These are phyloP conservation scores for Ommatoiulus sabulosus DNA, from an alignment of 2,888 invertebrate genomes.

Conservation along the genomic window DNA sequence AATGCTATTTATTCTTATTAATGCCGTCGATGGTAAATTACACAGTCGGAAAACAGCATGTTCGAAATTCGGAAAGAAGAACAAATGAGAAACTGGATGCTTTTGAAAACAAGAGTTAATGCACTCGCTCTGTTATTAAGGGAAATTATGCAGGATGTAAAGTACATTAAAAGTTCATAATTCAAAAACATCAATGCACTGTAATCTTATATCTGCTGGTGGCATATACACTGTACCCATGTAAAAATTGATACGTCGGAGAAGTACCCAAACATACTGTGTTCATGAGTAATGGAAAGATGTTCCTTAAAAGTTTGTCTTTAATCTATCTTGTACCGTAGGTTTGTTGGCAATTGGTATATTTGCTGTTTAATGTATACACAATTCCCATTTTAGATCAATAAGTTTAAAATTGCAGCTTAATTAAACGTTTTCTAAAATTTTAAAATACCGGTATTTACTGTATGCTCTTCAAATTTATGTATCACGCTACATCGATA, in stretches of 20 bases:
- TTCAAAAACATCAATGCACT: neutral
- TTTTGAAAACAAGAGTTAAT: neutral
- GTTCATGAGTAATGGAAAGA: neutral
- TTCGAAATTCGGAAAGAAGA: neutral
- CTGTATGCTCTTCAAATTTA: too few relatives aligned
- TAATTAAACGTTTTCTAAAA: neutral
- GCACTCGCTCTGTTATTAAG: slow-evolving; percentile 9
- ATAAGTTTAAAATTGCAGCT: neutral
- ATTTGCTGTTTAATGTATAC: neutral
- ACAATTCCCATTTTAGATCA: neutral
- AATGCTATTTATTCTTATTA: slow-evolving; percentile 46
- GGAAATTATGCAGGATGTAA: slow-evolving; percentile 4
- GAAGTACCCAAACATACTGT: neutral
- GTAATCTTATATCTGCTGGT: neutral
- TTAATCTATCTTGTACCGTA: neutral
- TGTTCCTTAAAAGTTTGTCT: neutral
- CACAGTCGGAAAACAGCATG: neutral
- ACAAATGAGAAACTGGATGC: slow-evolving; percentile 37
- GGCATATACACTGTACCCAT: neutral
- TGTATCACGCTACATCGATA: too few relatives aligned
- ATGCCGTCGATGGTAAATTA: slow-evolving; percentile 35
- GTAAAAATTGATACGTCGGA: neutral
- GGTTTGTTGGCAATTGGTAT: neutral
- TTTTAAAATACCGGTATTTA: too few relatives aligned
- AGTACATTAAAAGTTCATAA: slow-evolving; percentile 32